Evolutionary conservation across 2,113 vertebrate genomes (phyloP).

Genomic region (Python bivittatus): DNA sequence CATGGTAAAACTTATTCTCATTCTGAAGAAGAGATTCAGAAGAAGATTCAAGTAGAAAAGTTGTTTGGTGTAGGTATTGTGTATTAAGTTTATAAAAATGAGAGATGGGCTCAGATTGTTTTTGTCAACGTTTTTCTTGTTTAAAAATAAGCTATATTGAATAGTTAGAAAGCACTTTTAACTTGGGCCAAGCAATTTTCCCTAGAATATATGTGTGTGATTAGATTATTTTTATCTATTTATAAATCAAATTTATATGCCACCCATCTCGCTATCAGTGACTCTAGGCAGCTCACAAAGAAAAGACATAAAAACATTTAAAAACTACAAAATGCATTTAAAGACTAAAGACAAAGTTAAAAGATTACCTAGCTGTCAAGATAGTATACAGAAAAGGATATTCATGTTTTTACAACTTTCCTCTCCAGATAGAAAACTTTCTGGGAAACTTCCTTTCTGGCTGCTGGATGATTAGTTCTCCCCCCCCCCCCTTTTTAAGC

Average conservation of each 20-base stretch:
- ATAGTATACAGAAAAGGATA: background rate
- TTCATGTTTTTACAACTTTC: background rate
- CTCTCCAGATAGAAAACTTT: background rate
- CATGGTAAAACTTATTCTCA: background rate
- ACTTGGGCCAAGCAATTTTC: background rate
- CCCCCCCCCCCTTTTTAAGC: background rate
- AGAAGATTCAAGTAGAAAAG: background rate
- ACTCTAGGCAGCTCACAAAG: too few relatives aligned
- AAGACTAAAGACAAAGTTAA: too few relatives aligned
- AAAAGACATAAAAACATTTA: too few relatives aligned
- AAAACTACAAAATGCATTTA: too few relatives aligned
- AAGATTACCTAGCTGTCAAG: background rate
- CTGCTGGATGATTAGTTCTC: background rate
- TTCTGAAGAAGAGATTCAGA: background rate
- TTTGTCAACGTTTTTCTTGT: background rate
- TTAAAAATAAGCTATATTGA: background rate
- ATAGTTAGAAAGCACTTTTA: background rate
- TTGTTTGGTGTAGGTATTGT: background rate
- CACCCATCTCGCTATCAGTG: too few relatives aligned
- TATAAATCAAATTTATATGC: too few relatives aligned
- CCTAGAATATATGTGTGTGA: background rate
- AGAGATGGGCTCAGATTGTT: background rate
- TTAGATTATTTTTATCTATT: too few relatives aligned
- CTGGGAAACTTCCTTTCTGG: background rate
- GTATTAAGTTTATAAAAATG: background rate